phyloP scores from a whole-genome alignment of 2,113 vertebrate species.

The Heliornis fulica region DNA sequence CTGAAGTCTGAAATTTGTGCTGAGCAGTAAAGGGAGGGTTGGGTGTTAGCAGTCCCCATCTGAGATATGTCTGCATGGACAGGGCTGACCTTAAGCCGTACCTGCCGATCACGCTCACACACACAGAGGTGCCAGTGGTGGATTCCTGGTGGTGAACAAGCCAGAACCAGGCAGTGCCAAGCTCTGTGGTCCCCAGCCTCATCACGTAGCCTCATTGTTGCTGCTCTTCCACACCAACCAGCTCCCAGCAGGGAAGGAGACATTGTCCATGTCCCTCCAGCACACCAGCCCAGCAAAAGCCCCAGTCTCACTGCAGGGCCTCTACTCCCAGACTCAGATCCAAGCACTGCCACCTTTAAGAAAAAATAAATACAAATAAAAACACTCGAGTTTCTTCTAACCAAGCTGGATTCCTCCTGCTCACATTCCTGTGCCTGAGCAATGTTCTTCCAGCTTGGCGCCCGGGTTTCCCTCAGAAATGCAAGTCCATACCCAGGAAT shows the following conservation, averaged over 20 bases:
- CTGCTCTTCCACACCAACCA: neutral
- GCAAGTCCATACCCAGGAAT: neutral
- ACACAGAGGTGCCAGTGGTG: rapidly evolving
- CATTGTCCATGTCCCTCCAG: rapidly evolving
- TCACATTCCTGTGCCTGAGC: neutral
- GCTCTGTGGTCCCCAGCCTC: rapidly evolving
- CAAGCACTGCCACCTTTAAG: neutral
- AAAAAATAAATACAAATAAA: neutral
- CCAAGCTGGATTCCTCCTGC: neutral
- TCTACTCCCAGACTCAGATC: neutral
- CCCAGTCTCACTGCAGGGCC: neutral
- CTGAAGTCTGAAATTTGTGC: neutral
- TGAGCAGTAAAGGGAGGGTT: neutral
- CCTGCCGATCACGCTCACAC: neutral
- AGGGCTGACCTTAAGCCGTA: neutral
- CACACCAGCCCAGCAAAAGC: neutral
- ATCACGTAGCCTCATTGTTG: neutral
- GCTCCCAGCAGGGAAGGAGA: neutral
- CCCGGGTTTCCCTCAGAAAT: neutral
- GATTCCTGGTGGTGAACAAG: neutral
- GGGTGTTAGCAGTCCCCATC: neutral
- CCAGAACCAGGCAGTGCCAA: neutral
- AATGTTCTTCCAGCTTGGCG: neutral
- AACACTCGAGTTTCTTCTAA: neutral
- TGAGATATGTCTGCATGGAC: neutral